These are phyloP conservation scores for Mesorhabditis spiculigera DNA, from an alignment of 2,888 invertebrate species.

Conservation along the genomic window DNA sequence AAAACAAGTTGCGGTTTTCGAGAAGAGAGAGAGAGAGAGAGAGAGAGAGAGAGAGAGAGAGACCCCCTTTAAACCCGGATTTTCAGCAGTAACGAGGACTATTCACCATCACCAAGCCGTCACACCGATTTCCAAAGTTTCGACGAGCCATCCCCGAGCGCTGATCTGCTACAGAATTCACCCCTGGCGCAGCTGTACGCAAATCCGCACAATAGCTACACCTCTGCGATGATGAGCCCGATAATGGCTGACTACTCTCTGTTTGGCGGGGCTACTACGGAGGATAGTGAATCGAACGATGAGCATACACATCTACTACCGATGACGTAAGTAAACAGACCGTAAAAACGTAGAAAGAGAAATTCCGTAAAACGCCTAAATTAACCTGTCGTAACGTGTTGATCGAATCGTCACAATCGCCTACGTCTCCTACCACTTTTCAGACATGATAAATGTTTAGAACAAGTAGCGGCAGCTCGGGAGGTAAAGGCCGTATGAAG, in stretches of 20 bases:
- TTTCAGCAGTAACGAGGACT: not conserved
- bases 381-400: too few species aligned
- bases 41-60: not conserved
- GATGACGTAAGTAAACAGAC: slow-evolving; percentile 8
- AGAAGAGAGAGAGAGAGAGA: too few species aligned
- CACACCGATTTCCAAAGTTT: not conserved
- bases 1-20: not conserved
- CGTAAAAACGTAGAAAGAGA: slow-evolving; percentile 11
- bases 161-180: not conserved
- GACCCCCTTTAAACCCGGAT: not conserved
- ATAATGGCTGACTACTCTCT: slow-evolving; percentile 33
- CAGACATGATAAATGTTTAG: slow-evolving; percentile 7
- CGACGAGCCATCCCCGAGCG: not conserved
- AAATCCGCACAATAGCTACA: slow-evolving; percentile 36
- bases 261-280: not conserved
- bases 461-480: slow-evolving; percentile 14
- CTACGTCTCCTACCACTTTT: too few species aligned
- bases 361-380: slow-evolving; percentile 6
- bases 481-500: not conserved
- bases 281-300: slow-evolving; percentile 8
- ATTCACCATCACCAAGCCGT: not conserved
- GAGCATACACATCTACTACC: slow-evolving; percentile 18
- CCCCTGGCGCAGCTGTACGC: slow-evolving; percentile 2
- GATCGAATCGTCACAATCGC: too few species aligned
- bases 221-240: slow-evolving; percentile 55